Conservation (phyloP, 2,113 vertebrate species). For the Salvelinus sp. region DNA sequence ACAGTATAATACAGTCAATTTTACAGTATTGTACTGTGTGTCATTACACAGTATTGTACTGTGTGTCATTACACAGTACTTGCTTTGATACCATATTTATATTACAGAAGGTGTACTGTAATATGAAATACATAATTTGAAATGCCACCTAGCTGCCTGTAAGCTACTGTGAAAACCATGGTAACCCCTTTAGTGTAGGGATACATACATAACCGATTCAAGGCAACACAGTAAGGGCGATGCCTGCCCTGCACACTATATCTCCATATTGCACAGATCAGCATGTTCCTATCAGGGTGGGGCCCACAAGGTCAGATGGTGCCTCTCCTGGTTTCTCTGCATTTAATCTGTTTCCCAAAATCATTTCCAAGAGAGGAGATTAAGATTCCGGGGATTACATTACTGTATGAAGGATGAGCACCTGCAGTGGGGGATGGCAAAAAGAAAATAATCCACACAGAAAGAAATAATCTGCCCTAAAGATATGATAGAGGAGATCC, state of each 20-base stretch:
- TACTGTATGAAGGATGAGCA: background rate
- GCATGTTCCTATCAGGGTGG: background rate
- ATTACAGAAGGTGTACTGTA: too few species aligned
- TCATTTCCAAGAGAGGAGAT: constrained; percentile 11
- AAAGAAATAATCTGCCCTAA: background rate
- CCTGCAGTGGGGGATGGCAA: constrained; percentile 5
- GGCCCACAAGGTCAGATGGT: constrained; percentile 10
- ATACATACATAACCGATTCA: too few species aligned
- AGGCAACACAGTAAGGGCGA: too few species aligned
- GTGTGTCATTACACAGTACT: too few species aligned
- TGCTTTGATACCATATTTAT: too few species aligned
- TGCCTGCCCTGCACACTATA: background rate
- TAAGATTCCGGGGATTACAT: background rate
- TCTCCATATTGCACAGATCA: background rate
- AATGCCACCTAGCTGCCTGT: too few species aligned
- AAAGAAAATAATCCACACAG: background rate
- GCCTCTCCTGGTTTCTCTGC: background rate
- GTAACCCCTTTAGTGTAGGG: too few species aligned
- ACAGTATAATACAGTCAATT: too few species aligned
- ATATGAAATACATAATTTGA: too few species aligned
- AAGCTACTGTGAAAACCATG: too few species aligned
- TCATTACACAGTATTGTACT: too few species aligned
- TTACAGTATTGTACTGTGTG: too few species aligned
- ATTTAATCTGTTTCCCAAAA: constrained; percentile 18
- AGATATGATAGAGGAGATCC: background rate